phyloP scores from a whole-genome alignment of 2,113 vertebrate species.

The Fregata magnificens region DNA sequence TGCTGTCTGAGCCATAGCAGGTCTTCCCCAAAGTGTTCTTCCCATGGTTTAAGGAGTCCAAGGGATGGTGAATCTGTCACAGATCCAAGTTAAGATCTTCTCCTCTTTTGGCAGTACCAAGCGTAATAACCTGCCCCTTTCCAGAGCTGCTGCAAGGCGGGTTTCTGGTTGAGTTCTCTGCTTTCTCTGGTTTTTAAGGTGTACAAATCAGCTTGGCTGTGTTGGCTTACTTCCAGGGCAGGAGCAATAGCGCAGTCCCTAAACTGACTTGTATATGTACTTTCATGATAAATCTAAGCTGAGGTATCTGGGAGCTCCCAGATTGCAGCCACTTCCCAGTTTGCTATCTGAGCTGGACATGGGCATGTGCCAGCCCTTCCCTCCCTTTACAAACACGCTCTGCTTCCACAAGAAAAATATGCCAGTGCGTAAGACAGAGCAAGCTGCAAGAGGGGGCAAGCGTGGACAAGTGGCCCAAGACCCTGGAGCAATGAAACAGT shows the following conservation, averaged over 20 bases:
- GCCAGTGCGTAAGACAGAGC: accelerated
- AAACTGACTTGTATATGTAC: not conserved
- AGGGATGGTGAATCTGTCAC: not conserved
- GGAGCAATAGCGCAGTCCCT: not conserved
- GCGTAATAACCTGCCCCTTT: not conserved
- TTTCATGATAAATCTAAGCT: not conserved
- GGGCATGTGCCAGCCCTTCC: not conserved
- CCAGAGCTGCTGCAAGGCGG: not conserved
- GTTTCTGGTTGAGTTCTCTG: not conserved
- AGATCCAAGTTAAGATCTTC: not conserved
- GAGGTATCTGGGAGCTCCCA: not conserved
- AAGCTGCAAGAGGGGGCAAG: not conserved
- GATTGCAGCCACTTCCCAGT: not conserved
- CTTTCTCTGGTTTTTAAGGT: not conserved
- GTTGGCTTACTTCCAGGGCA: not conserved
- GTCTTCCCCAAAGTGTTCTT: not conserved
- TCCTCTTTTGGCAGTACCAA: not conserved
- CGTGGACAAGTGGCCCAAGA: not conserved
- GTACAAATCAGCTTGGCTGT: not conserved
- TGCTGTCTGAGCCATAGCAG: not conserved
- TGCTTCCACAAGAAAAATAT: not conserved
- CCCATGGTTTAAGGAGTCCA: not conserved
- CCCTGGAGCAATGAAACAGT: not conserved
- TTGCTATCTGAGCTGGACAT: not conserved
- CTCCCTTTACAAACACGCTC: not conserved